Conservation (phyloP, 1,140 invertebrate genomes). For the Magallana gigas region DNA sequence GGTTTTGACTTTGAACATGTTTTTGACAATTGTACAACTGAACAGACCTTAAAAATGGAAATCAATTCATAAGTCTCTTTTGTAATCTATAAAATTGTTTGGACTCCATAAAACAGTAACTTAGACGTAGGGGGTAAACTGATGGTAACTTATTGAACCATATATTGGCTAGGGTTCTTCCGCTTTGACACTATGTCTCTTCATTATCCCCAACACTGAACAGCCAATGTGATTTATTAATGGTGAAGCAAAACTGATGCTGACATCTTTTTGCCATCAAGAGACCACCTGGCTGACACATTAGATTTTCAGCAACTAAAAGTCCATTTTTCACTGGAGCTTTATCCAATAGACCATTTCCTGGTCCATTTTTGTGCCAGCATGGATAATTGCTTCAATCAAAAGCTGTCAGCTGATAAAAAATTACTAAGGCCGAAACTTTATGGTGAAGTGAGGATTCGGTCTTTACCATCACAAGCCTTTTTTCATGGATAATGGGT, state of each 20-base stretch:
- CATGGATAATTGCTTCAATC: conserved; percentile 17
- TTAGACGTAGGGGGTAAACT: too few relatives aligned
- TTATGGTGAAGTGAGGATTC: too few relatives aligned
- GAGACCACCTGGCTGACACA: neutral
- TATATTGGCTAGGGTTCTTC: too few relatives aligned
- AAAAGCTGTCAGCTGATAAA: neutral
- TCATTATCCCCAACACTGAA: neutral
- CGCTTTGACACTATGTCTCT: neutral
- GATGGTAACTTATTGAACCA: too few relatives aligned
- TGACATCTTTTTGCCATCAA: conserved; percentile 20
- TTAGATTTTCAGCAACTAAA: neutral
- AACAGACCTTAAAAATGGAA: too few relatives aligned
- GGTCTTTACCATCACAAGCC: too few relatives aligned
- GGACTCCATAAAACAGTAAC: too few relatives aligned
- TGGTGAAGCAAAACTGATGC: conserved; percentile 4
- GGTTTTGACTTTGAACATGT: too few relatives aligned
- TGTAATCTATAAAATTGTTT: too few relatives aligned
- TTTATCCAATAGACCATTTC: neutral
- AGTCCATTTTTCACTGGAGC: conserved; percentile 6
- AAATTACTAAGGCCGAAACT: neutral
- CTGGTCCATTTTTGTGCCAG: conserved; percentile 22
- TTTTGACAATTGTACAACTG: too few relatives aligned
- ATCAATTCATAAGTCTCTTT: too few relatives aligned
- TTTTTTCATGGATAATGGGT: neutral
- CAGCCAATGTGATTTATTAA: neutral